phyloP scores from a whole-genome alignment of 1,140 invertebrate genomes.

The Condylostylus longicornis region DNA sequence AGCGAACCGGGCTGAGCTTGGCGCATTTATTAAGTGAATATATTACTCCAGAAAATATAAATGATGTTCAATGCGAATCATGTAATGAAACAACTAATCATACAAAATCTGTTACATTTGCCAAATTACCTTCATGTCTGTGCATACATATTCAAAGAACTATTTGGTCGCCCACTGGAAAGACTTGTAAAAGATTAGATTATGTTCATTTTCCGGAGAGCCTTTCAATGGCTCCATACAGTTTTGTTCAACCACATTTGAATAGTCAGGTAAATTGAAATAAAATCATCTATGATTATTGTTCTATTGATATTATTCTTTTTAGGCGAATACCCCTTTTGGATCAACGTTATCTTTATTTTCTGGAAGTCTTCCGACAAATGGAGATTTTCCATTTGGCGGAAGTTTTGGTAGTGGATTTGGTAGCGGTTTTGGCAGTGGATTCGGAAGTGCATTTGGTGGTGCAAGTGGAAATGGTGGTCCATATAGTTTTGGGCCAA shows the following conservation, averaged over 20 bases:
- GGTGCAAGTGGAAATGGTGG: no score
- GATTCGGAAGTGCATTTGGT: no score
- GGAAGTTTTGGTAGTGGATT: constrained; percentile 4
- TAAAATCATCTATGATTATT: constrained; percentile 3
- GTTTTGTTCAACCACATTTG: constrained; percentile 42
- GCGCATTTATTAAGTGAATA: constrained; percentile 61
- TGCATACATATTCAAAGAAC: constrained; percentile 76
- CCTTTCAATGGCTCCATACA: constrained; percentile 63
- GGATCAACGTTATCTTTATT: constrained; percentile 29
- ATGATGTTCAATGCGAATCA: constrained; percentile 65
- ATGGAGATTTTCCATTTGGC: constrained; percentile 13
- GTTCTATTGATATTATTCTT: background rate
- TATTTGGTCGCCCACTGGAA: constrained; percentile 58
- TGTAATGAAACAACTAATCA: constrained; percentile 51
- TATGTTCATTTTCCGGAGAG: constrained; percentile 73
- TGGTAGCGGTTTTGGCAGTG: no score
- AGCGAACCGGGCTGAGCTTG: constrained; percentile 23
- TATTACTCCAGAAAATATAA: constrained; percentile 67
- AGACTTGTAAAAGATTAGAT: constrained; percentile 67
- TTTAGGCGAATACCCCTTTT: constrained; percentile 28
- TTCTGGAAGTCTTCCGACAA: constrained; percentile 27
- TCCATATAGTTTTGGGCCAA: constrained; percentile 21
- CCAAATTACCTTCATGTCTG: constrained; percentile 40
- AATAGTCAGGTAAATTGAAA: constrained; percentile 30
- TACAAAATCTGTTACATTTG: constrained; percentile 70